These are phyloP conservation scores for Limanda limanda DNA, from an alignment of 2,113 vertebrate genomes.

Conservation along the genomic window DNA sequence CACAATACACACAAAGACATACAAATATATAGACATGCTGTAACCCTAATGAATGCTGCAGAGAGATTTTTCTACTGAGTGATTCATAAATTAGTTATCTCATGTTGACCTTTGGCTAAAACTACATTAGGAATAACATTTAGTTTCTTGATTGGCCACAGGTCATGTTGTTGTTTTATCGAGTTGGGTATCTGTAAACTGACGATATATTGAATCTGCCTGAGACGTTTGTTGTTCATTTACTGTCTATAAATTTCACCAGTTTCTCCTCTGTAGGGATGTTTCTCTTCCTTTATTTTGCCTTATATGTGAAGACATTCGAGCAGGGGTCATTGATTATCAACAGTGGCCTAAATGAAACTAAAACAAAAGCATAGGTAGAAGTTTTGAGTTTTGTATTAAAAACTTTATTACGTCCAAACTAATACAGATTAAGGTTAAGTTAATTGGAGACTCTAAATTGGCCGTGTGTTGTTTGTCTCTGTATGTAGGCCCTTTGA, in stretches of 20 bases:
- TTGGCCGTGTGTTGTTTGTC: no score
- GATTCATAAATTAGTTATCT: slow-evolving; percentile 50
- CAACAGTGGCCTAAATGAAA: neutral
- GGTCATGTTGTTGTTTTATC: slow-evolving; percentile 42
- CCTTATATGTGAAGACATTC: slow-evolving; percentile 9
- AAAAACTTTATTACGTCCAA: no score
- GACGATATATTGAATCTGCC: neutral
- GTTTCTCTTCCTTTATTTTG: slow-evolving; percentile 1
- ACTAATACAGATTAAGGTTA: no score
- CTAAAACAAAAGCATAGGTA: slow-evolving; percentile 3
- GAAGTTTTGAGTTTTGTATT: neutral
- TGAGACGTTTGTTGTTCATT: neutral
- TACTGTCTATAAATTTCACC: neutral
- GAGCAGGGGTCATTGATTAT: slow-evolving; percentile 2
- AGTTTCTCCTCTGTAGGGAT: neutral
- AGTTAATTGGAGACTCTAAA: no score
- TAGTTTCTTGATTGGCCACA: slow-evolving; percentile 42
- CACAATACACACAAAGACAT: neutral
- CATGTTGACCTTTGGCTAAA: slow-evolving; percentile 57
- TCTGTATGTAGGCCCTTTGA: no score
- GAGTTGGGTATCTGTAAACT: neutral
- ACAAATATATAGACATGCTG: no score
- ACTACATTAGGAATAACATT: slow-evolving; percentile 49
- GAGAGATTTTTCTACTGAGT: slow-evolving; percentile 41
- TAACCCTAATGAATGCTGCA: slow-evolving; percentile 22